These are phyloP conservation scores for Microcebus griseorufus DNA, from an alignment of 2,113 vertebrate genomes.

Conservation along the genomic window DNA sequence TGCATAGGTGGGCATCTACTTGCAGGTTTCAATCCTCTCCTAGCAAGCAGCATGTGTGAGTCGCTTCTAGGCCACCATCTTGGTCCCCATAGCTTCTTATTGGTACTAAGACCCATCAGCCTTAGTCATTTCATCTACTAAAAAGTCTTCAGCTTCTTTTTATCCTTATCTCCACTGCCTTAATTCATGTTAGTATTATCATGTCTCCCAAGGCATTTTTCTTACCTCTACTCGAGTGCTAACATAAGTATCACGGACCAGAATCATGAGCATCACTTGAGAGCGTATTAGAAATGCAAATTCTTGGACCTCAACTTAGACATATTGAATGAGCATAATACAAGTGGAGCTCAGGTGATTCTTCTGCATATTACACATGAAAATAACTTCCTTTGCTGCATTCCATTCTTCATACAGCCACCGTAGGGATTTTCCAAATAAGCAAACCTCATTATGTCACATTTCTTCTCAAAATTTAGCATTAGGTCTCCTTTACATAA, in stretches of 20 bases:
- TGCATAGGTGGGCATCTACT: too few relatives aligned
- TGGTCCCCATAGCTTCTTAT: neutral
- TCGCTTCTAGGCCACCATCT: too few relatives aligned
- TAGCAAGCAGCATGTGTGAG: too few relatives aligned
- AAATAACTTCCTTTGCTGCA: neutral
- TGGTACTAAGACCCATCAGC: neutral
- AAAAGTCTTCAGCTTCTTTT: neutral
- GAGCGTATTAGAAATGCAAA: conserved; percentile 20
- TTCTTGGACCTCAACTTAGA: neutral
- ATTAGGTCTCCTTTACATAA: neutral
- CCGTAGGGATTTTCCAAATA: neutral
- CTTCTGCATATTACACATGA: neutral
- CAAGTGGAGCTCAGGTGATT: neutral
- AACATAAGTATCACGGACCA: neutral
- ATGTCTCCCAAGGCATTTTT: neutral
- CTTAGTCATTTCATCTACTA: neutral
- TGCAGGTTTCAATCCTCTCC: too few relatives aligned
- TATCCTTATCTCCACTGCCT: neutral
- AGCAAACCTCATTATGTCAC: neutral
- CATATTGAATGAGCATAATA: neutral
- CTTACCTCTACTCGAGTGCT: neutral
- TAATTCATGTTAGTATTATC: neutral
- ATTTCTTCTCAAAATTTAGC: neutral
- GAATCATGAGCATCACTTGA: neutral
- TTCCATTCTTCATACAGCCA: neutral